Conservation (phyloP, 1,140 invertebrate species). For the Heterodera schachtii region DNA sequence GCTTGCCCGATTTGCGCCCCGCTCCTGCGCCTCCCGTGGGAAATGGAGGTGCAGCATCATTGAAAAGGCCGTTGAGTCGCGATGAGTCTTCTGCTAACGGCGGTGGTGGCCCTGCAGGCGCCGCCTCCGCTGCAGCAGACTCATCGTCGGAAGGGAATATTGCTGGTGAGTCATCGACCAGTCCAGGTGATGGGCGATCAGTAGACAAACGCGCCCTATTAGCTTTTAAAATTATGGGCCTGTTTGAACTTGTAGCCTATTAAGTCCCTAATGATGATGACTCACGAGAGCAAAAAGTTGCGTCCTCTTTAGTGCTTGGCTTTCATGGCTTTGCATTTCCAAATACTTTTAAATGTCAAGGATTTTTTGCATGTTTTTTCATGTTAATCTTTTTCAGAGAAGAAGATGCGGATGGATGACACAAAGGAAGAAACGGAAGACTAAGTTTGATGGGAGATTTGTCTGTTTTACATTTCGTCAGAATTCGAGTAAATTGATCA, state of each 20-base stretch:
- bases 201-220: neutral
- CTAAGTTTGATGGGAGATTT: no score
- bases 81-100: conserved; percentile 17
- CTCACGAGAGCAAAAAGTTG: conserved; percentile 1
- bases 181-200: neutral
- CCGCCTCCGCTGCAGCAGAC: conserved; percentile 24
- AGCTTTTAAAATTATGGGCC: no score
- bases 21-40: neutral
- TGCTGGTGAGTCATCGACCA: conserved; percentile 14
- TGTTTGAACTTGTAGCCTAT: no score
- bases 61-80: conserved; percentile 38
- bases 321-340: neutral
- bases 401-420: neutral
- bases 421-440: neutral
- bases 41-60: conserved; percentile 3
- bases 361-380: neutral
- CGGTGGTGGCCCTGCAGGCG: conserved; percentile 19
- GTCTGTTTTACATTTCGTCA: no score
- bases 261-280: neutral
- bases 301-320: neutral
- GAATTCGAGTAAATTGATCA: no score
- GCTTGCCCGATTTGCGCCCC: conserved; percentile 32
- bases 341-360: neutral
- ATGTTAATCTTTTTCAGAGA: neutral
- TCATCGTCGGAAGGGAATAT: conserved; percentile 8